Base-by-base conservation (phyloP, 92 coral and sea anemone genomes). In the Metridium senile region DNA sequence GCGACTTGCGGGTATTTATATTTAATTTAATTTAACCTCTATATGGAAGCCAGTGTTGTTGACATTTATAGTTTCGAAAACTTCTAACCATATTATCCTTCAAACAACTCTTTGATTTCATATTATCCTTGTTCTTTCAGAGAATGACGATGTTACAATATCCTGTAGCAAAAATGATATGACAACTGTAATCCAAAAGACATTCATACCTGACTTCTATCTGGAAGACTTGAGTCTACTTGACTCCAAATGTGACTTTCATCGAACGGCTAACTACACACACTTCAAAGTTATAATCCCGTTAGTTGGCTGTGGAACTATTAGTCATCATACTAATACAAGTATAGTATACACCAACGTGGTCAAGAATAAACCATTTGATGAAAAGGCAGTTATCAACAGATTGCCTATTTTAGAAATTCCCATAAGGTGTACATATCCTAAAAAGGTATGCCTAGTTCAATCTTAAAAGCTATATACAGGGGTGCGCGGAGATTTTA, bases 191-290 rank as follows among this genome's bases (percentile, higher is more conserved):
- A 51, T 79, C 26, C 33, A 34, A 52, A 66, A 67, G 47, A 74
- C 27, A 16, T 79, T 79, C 49, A 71, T 79, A 20, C 66, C 84
- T 7, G 76, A 79, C 62, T 79, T 79, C 62, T 79, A 69, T 64
- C 54, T 79, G 22, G 84, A 79, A 23, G 84, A 79, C 62, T 49
- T 79, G 35, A 57, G 84, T 35, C 53, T 70, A 16, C 76, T 39
- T 26, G 84, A 79, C 75, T 33, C 84, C 17, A 33, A 62, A 9
- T 79, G 84, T 58, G 57, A 47, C 51, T 79, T 57, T 49, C 9
- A 54, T 8, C 63, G 62, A 16, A 20, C 21, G 0, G 66, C 65
- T 9, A 79, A 79, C 62, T 58, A 26, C 9, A 79, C 84, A 2
- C 84, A 79, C 66, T 79, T 79, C n/a, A 34, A 22, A 10, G 33